These are phyloP conservation scores for Drosophila nikananu DNA, from an alignment of 1,140 invertebrate genomes.

Conservation along the genomic window DNA sequence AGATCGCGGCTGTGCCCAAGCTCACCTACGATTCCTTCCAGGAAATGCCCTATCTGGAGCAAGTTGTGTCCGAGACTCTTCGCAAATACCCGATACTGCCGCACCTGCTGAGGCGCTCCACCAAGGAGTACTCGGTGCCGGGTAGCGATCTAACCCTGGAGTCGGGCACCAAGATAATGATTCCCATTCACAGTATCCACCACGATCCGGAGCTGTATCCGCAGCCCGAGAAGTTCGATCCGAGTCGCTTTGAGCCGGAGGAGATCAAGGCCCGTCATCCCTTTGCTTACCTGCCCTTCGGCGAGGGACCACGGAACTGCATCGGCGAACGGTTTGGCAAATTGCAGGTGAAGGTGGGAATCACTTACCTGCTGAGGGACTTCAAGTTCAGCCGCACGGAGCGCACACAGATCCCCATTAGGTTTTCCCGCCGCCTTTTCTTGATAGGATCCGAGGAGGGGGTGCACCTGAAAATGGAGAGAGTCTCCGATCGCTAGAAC, in stretches of 20 bases:
- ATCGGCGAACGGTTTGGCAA: constrained; percentile 86
- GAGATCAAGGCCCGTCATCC: constrained; percentile 84
- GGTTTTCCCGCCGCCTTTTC: constrained; percentile 44
- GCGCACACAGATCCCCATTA: constrained; percentile 61
- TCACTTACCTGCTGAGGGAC: constrained; percentile 61
- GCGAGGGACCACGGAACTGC: constrained; percentile 86
- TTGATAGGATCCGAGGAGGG: constrained; percentile 53
- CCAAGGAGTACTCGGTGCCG: constrained; percentile 67
- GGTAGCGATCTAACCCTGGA: constrained; percentile 80
- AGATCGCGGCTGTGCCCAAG: constrained; percentile 86
- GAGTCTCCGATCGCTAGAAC: constrained; percentile 1
- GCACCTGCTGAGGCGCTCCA: constrained; percentile 60
- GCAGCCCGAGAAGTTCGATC: constrained; percentile 89
- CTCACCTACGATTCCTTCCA: constrained; percentile 87
- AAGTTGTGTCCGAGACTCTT: constrained; percentile 80
- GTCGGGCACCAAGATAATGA: constrained; percentile 68
- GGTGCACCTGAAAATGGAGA: constrained; percentile 54
- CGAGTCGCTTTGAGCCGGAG: constrained; percentile 88
- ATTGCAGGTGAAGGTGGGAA: constrained; percentile 85
- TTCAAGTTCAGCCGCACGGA: constrained; percentile 52
- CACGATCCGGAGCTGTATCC: constrained; percentile 88
- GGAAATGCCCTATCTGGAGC: constrained; percentile 87
- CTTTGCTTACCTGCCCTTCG: constrained; percentile 87
- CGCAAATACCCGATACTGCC: constrained; percentile 86
- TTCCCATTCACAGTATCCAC: constrained; percentile 88